These are phyloP conservation scores for Cybosia mesomella DNA, from an alignment of 2,888 invertebrate genomes.

Conservation along the genomic window DNA sequence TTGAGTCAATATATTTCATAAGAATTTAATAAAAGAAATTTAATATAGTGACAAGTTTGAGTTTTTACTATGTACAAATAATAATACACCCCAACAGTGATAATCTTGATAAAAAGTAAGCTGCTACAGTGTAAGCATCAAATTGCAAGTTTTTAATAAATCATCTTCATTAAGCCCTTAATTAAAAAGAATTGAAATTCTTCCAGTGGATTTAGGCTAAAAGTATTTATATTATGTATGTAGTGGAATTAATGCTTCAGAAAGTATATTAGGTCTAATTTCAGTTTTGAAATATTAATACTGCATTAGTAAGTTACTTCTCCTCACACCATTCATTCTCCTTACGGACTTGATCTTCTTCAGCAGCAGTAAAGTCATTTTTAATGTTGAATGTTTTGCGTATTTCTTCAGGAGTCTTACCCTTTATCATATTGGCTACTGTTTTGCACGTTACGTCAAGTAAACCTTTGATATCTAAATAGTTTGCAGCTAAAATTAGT, in stretches of 20 bases:
- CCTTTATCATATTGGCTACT: conserved; percentile 99
- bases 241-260: conserved; percentile 21
- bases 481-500: conserved; percentile 98
- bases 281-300: conserved; percentile 42
- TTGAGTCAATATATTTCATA: background rate
- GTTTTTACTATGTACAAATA: conserved; percentile 41
- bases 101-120: conserved; percentile 16
- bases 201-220: background rate
- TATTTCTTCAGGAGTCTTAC: conserved; percentile 99
- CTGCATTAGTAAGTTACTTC: conserved; percentile 84
- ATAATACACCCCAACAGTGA: conserved; percentile 25
- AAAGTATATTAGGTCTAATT: conserved; percentile 38
- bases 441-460: conserved; percentile 99
- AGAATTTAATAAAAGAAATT: conserved; percentile 25
- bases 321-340: conserved; percentile 98
- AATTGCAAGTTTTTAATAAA: background rate
- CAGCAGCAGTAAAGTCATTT: conserved; percentile 97
- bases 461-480: conserved; percentile 97
- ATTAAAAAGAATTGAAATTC: conserved; percentile 26
- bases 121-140: conserved; percentile 6
- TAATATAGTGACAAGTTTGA: conserved; percentile 24
- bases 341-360: conserved; percentile 99
- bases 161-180: background rate
- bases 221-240: conserved; percentile 1
- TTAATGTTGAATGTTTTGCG: conserved; percentile 99